Percentiles rank a stretch among this genome's conserved stretches.
Conservation (phyloP, 2,797 vertebrate species). For the Mycteria americana region DNA sequence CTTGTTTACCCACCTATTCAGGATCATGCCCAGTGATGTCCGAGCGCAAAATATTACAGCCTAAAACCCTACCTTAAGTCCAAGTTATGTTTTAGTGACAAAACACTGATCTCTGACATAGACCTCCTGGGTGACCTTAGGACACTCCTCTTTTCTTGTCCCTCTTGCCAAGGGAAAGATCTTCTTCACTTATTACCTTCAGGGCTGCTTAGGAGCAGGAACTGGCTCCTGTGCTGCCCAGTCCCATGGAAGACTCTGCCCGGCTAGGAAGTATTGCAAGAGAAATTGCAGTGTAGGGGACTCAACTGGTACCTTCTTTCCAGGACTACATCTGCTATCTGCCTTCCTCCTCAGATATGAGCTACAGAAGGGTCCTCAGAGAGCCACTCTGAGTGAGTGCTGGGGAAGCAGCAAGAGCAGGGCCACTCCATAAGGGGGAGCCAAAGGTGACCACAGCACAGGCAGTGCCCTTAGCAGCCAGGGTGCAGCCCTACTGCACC, state of each 20-base stretch:
- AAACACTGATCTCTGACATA: neutral
- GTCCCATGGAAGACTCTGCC: neutral
- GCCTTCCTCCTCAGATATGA: neutral
- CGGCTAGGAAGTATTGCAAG: fast-evolving
- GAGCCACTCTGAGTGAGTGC: fast-evolving
- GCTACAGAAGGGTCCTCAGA: neutral
- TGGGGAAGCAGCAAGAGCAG: neutral
- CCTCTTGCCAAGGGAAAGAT: neutral
- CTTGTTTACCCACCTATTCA: neutral
- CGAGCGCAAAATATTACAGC: neutral
- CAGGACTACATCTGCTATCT: neutral
- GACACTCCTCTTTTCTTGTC: neutral
- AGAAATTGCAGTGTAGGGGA: neutral
- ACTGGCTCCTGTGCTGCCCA: neutral
- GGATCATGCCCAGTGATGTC: fast-evolving
- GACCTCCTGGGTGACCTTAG: neutral
- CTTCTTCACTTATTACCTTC: neutral
- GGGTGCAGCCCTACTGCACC: too few relatives aligned
- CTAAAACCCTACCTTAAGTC: neutral
- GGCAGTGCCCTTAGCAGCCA: neutral
- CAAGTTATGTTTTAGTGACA: neutral
- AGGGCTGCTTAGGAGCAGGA: neutral
- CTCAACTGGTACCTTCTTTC: neutral
- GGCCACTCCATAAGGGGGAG: neutral
- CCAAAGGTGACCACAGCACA: too few relatives aligned